These are phyloP conservation scores for Nomada fucata DNA, from an alignment of 2,888 invertebrate genomes.

Conservation along the genomic window DNA sequence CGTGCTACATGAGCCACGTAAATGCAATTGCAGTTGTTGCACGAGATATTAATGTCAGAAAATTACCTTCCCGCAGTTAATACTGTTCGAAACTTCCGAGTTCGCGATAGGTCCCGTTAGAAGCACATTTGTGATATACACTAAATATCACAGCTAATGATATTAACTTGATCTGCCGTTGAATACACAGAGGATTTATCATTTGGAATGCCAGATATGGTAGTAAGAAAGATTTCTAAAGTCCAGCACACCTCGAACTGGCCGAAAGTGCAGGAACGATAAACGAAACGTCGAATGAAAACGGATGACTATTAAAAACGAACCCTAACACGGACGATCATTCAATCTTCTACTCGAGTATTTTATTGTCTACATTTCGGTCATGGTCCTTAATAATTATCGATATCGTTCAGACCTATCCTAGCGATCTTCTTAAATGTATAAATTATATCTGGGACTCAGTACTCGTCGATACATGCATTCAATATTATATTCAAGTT, in stretches of 20 bases:
- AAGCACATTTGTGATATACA: not conserved
- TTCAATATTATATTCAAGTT: not conserved
- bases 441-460: not conserved
- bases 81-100: not conserved
- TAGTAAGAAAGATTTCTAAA: not conserved
- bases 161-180: too few species aligned
- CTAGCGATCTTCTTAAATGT: not conserved
- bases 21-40: too few species aligned
- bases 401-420: not conserved
- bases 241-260: not conserved
- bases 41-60: too few species aligned
- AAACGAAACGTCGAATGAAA: slow-evolving; percentile 10
- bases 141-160: not conserved
- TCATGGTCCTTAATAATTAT: not conserved
- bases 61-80: not conserved
- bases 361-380: not conserved
- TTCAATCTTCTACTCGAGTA: not conserved
- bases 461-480: not conserved
- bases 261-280: not conserved
- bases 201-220: not conserved
- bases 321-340: not conserved
- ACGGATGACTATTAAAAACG: slow-evolving; percentile 7
- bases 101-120: not conserved
- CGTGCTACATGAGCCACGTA: too few species aligned
- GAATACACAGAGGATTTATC: not conserved